phyloP scores from a whole-genome alignment of 2,888 invertebrate species.

The Platycheirus albimanus region DNA sequence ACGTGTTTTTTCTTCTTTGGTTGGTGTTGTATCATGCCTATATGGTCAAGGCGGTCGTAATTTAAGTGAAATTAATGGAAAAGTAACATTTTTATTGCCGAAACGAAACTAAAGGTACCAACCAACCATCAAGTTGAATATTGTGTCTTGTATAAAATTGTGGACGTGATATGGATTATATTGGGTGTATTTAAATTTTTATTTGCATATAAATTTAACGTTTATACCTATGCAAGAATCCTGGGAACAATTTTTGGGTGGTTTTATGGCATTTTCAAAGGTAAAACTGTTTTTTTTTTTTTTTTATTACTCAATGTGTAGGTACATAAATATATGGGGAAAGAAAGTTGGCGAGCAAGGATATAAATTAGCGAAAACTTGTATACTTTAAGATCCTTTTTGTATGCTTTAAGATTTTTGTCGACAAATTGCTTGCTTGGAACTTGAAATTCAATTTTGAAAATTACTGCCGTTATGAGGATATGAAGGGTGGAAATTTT shows the following conservation, averaged over 20 bases:
- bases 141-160: slow-evolving; percentile 22
- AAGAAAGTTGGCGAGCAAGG: slow-evolving; percentile 51
- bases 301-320: too few relatives aligned
- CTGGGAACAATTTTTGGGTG: slow-evolving; percentile 66
- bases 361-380: slow-evolving; percentile 47
- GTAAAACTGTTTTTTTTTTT: slow-evolving; percentile 19
- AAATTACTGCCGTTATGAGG: too few relatives aligned
- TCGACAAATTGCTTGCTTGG: too few relatives aligned
- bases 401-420: background rate
- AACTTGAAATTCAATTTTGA: too few relatives aligned
- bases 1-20: slow-evolving; percentile 57
- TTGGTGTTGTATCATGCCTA: background rate
- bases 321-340: slow-evolving; percentile 49
- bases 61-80: slow-evolving; percentile 67
- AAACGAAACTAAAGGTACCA: slow-evolving; percentile 42
- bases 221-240: slow-evolving; percentile 42
- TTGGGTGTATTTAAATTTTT: slow-evolving; percentile 61
- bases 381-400: slow-evolving; percentile 3
- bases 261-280: slow-evolving; percentile 59
- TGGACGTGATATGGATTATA: slow-evolving; percentile 52
- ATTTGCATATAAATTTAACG: slow-evolving; percentile 67
- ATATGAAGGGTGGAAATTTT: too few relatives aligned
- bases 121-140: too few relatives aligned
- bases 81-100: slow-evolving; percentile 62
- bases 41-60: slow-evolving; percentile 63